Evolutionary conservation across 2,888 invertebrate genomes (phyloP), one percentile per base, ranked within the genome.

Genomic region (Gandaritis pyraliata): DNA sequence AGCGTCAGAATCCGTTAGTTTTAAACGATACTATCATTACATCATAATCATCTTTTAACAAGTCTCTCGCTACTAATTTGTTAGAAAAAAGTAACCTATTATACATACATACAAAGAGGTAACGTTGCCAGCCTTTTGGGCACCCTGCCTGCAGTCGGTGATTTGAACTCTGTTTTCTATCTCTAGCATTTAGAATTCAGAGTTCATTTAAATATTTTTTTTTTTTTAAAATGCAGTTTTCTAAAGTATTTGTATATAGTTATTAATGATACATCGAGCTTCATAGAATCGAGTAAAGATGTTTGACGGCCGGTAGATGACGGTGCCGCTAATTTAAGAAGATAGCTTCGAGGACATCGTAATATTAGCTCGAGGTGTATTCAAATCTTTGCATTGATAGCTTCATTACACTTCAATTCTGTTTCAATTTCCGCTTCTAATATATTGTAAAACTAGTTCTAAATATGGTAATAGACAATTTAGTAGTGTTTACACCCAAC

Each of bases 341-440:
- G 13, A 39, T 15, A 41, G 15, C 15, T 8, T 6, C 33, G 33
- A 10, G 8, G 7, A 41, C 8, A 15, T 15, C 41, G 15, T 41
- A 15, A 41, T 13, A 15, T 41, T 15, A 41, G 41, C 8, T 41
- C 1, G 41, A 15, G 7, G 15, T 41, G 8, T 13, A 30, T 30
- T 30, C 7, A 46, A 46, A 29, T 46, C 12, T 46, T n/a, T 5
- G 29, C 30, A 48, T 11, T 48, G 15, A 11, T 33, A 48, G 15
- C 33, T 48, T 30, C 48, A 30, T 46, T 38, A 39, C 50, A 43
- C 13, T 47, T 47, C 12, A 0, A 52, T 52, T 29, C 30, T 10
- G 15, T 15, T 41, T 15, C 41, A 15, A 43, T 41, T 30, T 49
- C 49, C 49, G 36, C 12, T 49, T 38, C 36, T n/a, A 38, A 38